Conservation (phyloP, 1,140 invertebrate species). For the Elymnias hypermnestra region DNA sequence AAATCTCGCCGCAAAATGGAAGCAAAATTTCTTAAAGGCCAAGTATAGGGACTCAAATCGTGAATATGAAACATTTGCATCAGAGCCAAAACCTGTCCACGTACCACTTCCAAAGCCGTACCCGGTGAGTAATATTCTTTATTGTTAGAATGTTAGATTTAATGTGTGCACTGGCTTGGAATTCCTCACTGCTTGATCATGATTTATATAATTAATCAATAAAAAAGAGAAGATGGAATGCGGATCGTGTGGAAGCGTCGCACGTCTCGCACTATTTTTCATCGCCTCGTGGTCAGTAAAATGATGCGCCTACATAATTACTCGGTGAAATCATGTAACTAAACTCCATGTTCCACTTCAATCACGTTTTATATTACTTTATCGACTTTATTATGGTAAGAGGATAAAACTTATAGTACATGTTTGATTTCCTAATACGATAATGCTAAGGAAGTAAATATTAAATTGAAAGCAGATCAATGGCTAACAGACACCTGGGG, state of each 20-base stretch:
- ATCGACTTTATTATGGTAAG: neutral
- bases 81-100: conserved; percentile 49
- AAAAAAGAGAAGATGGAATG: conserved; percentile 60
- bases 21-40: conserved; percentile 52
- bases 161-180: conserved; percentile 25
- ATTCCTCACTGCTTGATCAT: conserved; percentile 19
- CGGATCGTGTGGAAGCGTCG: conserved; percentile 52
- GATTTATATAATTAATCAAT: conserved; percentile 45
- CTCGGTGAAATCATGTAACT: conserved; percentile 55
- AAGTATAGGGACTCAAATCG: conserved; percentile 50
- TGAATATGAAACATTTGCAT: conserved; percentile 54
- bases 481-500: neutral
- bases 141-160: conserved; percentile 9
- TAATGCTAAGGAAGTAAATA: neutral
- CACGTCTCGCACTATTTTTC: conserved; percentile 65
- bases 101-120: conserved; percentile 59
- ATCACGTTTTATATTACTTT: conserved; percentile 6
- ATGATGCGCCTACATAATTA: conserved; percentile 31
- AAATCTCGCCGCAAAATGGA: conserved; percentile 58
- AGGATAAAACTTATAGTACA: too few relatives aligned
- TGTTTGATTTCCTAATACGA: too few relatives aligned
- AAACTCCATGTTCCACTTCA: conserved; percentile 23
- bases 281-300: conserved; percentile 51
- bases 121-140: conserved; percentile 47
- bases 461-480: neutral